These are phyloP conservation scores for Cichlasoma orientale DNA, from an alignment of 2,797 vertebrate species.

Conservation along the genomic window DNA sequence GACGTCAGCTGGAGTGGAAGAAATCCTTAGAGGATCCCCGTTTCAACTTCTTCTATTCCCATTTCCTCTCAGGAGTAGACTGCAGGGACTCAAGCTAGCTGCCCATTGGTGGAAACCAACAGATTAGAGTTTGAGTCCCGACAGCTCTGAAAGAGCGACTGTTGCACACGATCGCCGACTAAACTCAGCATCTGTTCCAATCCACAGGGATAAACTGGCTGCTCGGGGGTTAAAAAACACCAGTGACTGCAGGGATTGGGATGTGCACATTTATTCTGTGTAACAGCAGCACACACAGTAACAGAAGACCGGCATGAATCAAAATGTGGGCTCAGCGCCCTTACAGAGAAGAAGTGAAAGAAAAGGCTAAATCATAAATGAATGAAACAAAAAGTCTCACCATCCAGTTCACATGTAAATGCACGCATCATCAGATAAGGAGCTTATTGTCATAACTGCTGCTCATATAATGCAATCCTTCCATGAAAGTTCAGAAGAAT, in stretches of 20 bases:
- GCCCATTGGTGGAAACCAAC: background rate
- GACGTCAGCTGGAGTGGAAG: background rate
- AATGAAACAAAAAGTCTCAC: background rate
- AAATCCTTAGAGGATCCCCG: background rate
- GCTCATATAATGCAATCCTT: background rate
- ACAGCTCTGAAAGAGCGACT: background rate
- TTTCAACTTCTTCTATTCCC: background rate
- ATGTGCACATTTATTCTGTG: background rate
- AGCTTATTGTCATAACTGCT: too few relatives aligned
- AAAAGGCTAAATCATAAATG: background rate
- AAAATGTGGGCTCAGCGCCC: background rate
- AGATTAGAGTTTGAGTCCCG: background rate
- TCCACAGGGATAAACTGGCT: background rate
- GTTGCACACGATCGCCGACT: too few relatives aligned
- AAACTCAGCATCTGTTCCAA: rapidly evolving
- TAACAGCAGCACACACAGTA: background rate
- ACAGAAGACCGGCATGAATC: background rate
- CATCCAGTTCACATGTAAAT: background rate
- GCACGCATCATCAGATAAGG: background rate
- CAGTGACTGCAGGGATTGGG: background rate
- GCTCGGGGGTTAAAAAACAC: background rate
- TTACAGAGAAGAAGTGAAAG: background rate
- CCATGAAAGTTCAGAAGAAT: background rate
- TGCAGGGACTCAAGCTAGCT: background rate
- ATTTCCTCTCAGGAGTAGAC: background rate